Base-by-base conservation (phyloP, 2,113 vertebrate species). In the Ariopsis seemanni region DNA sequence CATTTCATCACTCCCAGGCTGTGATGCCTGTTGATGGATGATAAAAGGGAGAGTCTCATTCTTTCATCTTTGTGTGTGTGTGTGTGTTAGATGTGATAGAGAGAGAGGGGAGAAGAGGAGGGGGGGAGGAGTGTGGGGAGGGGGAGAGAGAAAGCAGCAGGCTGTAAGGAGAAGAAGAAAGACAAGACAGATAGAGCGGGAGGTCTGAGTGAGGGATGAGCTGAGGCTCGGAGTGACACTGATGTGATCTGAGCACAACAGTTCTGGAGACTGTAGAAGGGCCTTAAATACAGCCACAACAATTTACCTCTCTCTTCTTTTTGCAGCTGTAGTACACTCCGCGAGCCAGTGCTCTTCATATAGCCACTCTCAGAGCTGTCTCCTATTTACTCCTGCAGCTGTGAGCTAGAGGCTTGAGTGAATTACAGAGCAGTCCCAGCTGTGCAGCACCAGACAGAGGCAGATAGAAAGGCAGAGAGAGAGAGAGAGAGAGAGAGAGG, bases 11-110 rank as follows among this genome's bases (percentile, higher is more conserved):
- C 84, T 84, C 82, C 69, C 62, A 50, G 75, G 88, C 86, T 89
- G 84, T 89, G 90, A 89, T 89, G 88, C 84, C 90, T 89, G 86
- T 86, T 86, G 88, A 89, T 89, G 87, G 90, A 91, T 91, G 90
- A 89, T 89, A 91, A 90, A 90, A 90, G 86, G 87, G 86, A 89
- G 86, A 86, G 57, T 60, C 85, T 85, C 63, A 60, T 85, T 86
- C 88, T 91, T 91, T 91, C 86, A 89, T 91, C 88, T 90, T 55
- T 52, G 42, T 90, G 86, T 90, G 52, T 83, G 79, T 88, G 60
- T 71, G 42, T 42, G 42, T 42, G 42, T 42, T 42, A 42, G 42
- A 42, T 42, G 82, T n/a, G 57, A 25, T 77, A 77, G 85, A 71
- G 83, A 53, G 58, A 77, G 83, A 48, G 67, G 42, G 48, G 22